phyloP scores from a whole-genome alignment of 1,140 invertebrate genomes.

The Lordiphosa mommai region DNA sequence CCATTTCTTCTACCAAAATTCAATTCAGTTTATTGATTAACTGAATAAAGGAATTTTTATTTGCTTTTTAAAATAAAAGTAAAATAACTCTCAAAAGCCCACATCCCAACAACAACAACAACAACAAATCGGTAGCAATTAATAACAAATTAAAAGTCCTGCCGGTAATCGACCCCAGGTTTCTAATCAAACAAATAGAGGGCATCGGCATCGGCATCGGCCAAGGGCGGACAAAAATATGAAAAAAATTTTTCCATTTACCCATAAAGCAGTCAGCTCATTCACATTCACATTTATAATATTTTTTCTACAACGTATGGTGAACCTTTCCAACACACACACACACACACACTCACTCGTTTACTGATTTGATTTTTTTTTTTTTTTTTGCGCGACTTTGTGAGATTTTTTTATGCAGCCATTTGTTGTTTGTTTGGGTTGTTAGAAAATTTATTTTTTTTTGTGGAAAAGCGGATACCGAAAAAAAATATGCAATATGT shows the following conservation, averaged over 20 bases:
- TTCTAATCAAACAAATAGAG: constrained; percentile 59
- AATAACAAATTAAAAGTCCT: constrained; percentile 45
- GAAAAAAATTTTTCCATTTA: background rate
- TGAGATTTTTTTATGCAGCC: constrained; percentile 59
- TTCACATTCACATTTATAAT: constrained; percentile 65
- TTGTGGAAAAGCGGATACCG: constrained; percentile 25
- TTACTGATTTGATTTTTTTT: constrained; percentile 40
- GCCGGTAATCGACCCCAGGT: constrained; percentile 30
- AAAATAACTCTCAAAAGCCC: no score
- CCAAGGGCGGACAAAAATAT: constrained; percentile 3
- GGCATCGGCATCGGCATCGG: constrained; percentile 26
- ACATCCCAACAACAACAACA: constrained; percentile 11
- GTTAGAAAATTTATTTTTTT: constrained; percentile 77
- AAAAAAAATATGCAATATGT: constrained; percentile 48
- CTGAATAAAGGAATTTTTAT: no score
- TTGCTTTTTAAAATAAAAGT: no score
- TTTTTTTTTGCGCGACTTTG: constrained; percentile 71
- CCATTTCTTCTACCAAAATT: no score
- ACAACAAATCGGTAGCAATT: constrained; percentile 42
- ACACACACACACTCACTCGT: constrained; percentile 13
- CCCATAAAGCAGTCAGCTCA: constrained; percentile 46
- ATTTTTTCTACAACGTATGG: constrained; percentile 58
- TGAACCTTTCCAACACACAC: constrained; percentile 19
- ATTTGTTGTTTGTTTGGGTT: constrained; percentile 76
- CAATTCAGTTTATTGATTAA: no score